Percentiles rank a stretch among this genome's conserved stretches.
These are phyloP conservation scores for Rhogogaster chlorosoma DNA, from an alignment of 2,888 invertebrate species.

Conservation along the genomic window DNA sequence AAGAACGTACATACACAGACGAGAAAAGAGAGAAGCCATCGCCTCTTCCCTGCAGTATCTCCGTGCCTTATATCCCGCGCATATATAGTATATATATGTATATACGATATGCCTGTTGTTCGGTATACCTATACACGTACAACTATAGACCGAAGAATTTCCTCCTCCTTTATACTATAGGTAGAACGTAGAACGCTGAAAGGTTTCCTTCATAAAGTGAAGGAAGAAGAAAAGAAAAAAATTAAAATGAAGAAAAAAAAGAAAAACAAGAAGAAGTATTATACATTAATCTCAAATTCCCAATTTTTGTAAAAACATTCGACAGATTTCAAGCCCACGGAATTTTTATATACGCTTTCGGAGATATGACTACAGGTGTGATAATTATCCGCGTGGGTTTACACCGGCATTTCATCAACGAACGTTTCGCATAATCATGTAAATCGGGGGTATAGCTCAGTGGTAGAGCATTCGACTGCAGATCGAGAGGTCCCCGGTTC, in stretches of 20 bases:
- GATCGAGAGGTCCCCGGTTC: constrained; percentile 65
- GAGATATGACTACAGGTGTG: no score
- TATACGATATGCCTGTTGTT: not conserved
- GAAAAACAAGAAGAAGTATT: not conserved
- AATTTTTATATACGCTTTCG: no score
- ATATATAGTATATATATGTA: not conserved
- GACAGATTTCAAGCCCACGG: no score
- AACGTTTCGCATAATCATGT: no score
- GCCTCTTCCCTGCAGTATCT: not conserved
- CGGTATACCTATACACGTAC: not conserved
- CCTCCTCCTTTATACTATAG: constrained; percentile 5
- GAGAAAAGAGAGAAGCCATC: not conserved
- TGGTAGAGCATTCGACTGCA: constrained; percentile 67
- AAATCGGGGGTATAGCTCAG: constrained; percentile 66
- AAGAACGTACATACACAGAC: not conserved
- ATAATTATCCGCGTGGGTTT: no score
- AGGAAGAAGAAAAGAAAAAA: not conserved
- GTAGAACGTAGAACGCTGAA: constrained; percentile 27
- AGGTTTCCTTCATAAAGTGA: constrained; percentile 41
- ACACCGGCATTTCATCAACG: no score
- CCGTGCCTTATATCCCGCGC: not conserved
- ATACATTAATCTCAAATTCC: no score
- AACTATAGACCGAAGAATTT: constrained; percentile 31
- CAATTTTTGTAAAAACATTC: no score
- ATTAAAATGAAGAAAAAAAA: not conserved